These are phyloP conservation scores for Macroglossus sobrinus DNA, from an alignment of 2,113 vertebrate genomes.

Conservation along the genomic window DNA sequence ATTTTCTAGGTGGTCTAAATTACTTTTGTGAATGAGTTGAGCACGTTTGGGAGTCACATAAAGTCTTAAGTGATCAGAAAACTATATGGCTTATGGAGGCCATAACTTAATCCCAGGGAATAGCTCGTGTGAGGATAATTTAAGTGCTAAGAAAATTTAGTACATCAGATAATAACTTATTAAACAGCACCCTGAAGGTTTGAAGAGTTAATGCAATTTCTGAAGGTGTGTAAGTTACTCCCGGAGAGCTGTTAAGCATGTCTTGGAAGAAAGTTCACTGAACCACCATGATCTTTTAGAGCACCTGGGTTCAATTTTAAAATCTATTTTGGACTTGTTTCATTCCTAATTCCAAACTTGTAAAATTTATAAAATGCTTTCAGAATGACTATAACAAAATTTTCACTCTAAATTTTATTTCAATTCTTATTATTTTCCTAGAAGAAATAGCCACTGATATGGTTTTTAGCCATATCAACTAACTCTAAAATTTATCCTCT, in stretches of 20 bases:
- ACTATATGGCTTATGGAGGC: background rate
- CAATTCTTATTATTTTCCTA: slow-evolving; percentile 26
- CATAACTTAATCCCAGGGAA: background rate
- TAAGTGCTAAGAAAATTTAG: slow-evolving; percentile 24
- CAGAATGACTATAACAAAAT: slow-evolving; percentile 14
- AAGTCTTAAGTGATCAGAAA: slow-evolving; percentile 35
- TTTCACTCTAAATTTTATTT: background rate
- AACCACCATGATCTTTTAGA: background rate
- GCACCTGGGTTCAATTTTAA: background rate
- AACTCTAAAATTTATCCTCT: background rate
- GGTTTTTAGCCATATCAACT: background rate
- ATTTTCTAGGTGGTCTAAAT: slow-evolving; percentile 22
- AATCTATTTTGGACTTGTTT: slow-evolving; percentile 15
- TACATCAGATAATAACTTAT: background rate
- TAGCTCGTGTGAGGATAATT: slow-evolving; percentile 45
- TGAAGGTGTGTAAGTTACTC: background rate
- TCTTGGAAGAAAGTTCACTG: background rate
- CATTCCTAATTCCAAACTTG: slow-evolving; percentile 15
- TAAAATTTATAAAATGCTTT: background rate
- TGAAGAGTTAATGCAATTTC: slow-evolving; percentile 42
- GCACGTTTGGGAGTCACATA: background rate
- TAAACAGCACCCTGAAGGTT: background rate
- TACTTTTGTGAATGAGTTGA: background rate
- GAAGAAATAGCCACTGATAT: slow-evolving; percentile 16
- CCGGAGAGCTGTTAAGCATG: slow-evolving; percentile 9